These are phyloP conservation scores for Acutogordius australiensis DNA, from an alignment of 2,888 invertebrate species.

Conservation along the genomic window DNA sequence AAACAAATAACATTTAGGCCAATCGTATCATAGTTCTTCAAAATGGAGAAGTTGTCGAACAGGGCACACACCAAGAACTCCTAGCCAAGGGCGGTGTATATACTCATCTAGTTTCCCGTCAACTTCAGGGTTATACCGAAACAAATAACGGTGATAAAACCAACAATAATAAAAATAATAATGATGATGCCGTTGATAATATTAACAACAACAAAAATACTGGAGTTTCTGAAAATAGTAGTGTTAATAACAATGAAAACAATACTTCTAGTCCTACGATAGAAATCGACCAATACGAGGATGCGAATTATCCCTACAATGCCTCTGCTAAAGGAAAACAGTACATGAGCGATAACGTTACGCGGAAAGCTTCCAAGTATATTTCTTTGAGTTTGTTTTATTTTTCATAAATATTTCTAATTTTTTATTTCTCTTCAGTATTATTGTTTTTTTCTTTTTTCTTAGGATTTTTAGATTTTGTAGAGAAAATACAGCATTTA, in stretches of 20 bases:
- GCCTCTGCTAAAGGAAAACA: too few relatives aligned
- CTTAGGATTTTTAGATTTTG: too few relatives aligned
- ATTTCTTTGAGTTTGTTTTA: too few relatives aligned
- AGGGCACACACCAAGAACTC: constrained; percentile 18
- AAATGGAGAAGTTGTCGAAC: constrained; percentile 20
- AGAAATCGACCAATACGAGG: too few relatives aligned
- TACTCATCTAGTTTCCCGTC: constrained; percentile 20
- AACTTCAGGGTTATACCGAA: constrained; percentile 13
- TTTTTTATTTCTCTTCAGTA: too few relatives aligned
- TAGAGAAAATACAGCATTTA: too few relatives aligned
- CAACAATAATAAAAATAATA: neutral
- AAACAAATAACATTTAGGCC: constrained; percentile 18
- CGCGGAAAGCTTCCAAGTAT: too few relatives aligned
- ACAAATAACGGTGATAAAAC: neutral
- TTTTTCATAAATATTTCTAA: too few relatives aligned
- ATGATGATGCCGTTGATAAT: neutral
- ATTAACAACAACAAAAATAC: neutral
- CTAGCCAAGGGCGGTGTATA: constrained; percentile 21
- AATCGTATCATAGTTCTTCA: constrained; percentile 22
- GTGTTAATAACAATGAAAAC: neutral
- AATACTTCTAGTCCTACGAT: neutral
- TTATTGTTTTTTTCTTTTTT: too few relatives aligned
- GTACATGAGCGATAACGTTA: too few relatives aligned
- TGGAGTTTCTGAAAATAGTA: neutral
- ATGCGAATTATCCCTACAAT: too few relatives aligned